phyloP scores from a whole-genome alignment of 2,797 vertebrate species.

The Hybognathus amarus region DNA sequence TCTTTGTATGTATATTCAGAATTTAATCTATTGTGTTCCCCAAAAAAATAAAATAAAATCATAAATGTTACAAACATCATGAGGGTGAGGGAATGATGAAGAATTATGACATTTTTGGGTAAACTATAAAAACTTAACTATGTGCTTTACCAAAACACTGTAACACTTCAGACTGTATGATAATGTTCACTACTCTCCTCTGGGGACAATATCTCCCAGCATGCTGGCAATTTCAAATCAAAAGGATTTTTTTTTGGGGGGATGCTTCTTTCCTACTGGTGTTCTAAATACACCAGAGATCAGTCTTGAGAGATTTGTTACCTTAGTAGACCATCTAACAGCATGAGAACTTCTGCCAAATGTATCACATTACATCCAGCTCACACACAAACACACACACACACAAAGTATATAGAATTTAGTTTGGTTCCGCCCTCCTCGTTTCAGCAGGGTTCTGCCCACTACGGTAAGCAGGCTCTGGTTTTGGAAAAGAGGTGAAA shows the following conservation, averaged over 20 bases:
- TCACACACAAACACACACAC: too few species aligned
- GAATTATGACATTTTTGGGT: not conserved
- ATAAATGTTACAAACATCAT: too few species aligned
- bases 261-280: not conserved
- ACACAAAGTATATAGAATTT: too few species aligned
- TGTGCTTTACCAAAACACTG: not conserved
- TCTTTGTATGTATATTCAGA: not conserved
- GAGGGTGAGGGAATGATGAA: not conserved
- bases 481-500: too few species aligned
- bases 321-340: too few species aligned
- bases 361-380: too few species aligned
- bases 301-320: too few species aligned
- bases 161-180: conserved; percentile 1
- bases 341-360: too few species aligned
- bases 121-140: not conserved
- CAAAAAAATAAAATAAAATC: too few species aligned
- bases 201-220: not conserved
- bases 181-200: not conserved
- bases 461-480: too few species aligned
- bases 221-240: conserved; percentile 5
- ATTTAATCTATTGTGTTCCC: not conserved
- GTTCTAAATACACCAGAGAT: not conserved
- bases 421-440: too few species aligned
- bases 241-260: not conserved
- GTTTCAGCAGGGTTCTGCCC: too few species aligned